A percentile compares a stretch with the other conserved stretches of the same genome.
These are phyloP conservation scores for Trichogramma evanescens DNA, from an alignment of 2,888 invertebrate species.

Conservation along the genomic window DNA sequence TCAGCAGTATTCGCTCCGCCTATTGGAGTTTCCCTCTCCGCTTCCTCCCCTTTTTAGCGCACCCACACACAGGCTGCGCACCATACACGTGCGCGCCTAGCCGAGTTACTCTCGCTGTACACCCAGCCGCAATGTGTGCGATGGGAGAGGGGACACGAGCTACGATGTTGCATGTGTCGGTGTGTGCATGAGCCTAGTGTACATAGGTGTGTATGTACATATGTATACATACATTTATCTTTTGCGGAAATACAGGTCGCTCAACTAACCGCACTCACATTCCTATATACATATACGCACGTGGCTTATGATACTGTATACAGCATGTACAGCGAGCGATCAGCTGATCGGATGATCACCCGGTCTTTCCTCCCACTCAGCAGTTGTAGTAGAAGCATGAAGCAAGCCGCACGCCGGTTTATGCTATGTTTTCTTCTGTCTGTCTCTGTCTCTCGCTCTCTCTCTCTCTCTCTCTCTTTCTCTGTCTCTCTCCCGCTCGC, in stretches of 20 bases:
- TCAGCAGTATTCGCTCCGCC: no score
- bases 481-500: not conserved
- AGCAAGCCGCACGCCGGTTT: not conserved
- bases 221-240: slow-evolving; percentile 13
- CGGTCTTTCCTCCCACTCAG: slow-evolving; percentile 1
- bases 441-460: not conserved
- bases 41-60: no score
- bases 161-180: no score
- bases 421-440: not conserved
- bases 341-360: slow-evolving; percentile 21
- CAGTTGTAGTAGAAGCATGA: no score
- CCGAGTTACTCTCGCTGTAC: no score
- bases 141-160: no score
- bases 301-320: not conserved
- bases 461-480: not conserved
- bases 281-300: not conserved
- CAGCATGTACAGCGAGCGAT: slow-evolving; percentile 16
- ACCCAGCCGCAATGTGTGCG: no score
- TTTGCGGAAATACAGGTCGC: slow-evolving; percentile 20
- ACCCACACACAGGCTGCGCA: no score
- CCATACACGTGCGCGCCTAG: no score
- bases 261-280: not conserved
- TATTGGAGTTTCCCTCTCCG: no score
- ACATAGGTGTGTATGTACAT: no score
- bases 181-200: no score